phyloP scores from a whole-genome alignment of 2,113 vertebrate genomes.

The Ifrita kowaldi region DNA sequence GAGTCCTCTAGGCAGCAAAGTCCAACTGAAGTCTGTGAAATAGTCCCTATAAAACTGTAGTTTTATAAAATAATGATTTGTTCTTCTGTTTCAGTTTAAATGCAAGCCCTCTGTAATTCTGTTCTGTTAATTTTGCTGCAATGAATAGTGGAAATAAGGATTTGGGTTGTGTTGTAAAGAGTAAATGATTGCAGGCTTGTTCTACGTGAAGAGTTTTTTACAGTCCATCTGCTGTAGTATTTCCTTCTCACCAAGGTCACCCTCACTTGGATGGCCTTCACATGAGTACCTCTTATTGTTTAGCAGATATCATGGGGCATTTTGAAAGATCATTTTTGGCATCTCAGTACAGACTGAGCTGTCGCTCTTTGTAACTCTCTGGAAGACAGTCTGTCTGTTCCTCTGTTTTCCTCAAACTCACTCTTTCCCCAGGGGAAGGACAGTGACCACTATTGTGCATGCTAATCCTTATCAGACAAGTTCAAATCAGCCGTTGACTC shows the following conservation, averaged over 20 bases:
- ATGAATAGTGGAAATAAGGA: not conserved
- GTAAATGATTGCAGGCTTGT: not conserved
- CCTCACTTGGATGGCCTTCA: not conserved
- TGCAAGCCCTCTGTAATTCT: not conserved
- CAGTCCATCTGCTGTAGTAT: not conserved
- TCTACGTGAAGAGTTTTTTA: not conserved
- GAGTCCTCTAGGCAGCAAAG: not conserved
- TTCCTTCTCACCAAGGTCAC: not conserved
- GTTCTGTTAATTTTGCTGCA: not conserved
- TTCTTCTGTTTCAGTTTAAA: not conserved
- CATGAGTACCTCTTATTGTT: not conserved
- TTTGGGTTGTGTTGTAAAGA: not conserved
- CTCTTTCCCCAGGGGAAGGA: not conserved
- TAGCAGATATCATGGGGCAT: not conserved
- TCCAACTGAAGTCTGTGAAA: not conserved
- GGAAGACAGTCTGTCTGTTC: not conserved
- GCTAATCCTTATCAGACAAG: not conserved
- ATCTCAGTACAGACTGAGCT: not conserved
- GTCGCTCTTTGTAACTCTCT: not conserved
- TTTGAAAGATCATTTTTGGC: not conserved
- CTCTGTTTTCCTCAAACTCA: not conserved
- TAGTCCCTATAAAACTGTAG: not conserved
- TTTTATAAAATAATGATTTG: not conserved
- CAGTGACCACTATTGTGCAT: not conserved
- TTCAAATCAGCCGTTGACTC: not conserved